Base-by-base conservation (phyloP, 1,140 invertebrate species). In the Lethocerus indicus region DNA sequence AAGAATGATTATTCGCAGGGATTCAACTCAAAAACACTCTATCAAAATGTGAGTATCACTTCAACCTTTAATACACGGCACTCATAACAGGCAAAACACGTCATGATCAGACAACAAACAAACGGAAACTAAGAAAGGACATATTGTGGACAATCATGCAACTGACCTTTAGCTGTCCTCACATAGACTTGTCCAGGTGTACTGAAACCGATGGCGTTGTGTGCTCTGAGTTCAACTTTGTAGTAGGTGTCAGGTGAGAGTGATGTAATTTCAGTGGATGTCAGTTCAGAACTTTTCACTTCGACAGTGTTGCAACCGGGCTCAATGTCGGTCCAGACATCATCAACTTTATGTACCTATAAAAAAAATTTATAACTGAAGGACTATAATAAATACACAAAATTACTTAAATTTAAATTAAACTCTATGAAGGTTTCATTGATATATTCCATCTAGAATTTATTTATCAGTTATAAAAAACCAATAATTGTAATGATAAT, bases 161-260 rank as follows among this genome's bases (percentile, higher is more conserved):
- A 75, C 80, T 84, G 74, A 86, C 87, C 87, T 75, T 78, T 72
- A 56, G 83, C 79, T 35, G 88, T 92, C 66, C 80, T 83, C 59
- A 93, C 72, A 59, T 78, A 74, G 41, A 85, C 72, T 57, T 76
- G 69, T 7, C 78, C 79, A 1, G 85, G 77, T 36, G 72, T 64
- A 54, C 87, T 87, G 62, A 67, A 80, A 39, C 87, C 88, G 40
- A 92, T 81, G 9, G 71, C 64, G 65, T 94, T 94, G 58, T 85
- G 83, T 13, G 89, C 89, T 58, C 75, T 71, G 20, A 93, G 65
- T 60, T 89, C 82, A 56, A 87, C 76, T 57, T 73, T 75, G 68
- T 94, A 93, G 49, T 72, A 76, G 0, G 82, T 83, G 58, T 89
- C 79, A 0, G 85, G 72, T 18, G 66, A 64, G 1, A 94, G 69